Conservation (phyloP, 2,797 vertebrate genomes). For the Prunella strophiata region DNA sequence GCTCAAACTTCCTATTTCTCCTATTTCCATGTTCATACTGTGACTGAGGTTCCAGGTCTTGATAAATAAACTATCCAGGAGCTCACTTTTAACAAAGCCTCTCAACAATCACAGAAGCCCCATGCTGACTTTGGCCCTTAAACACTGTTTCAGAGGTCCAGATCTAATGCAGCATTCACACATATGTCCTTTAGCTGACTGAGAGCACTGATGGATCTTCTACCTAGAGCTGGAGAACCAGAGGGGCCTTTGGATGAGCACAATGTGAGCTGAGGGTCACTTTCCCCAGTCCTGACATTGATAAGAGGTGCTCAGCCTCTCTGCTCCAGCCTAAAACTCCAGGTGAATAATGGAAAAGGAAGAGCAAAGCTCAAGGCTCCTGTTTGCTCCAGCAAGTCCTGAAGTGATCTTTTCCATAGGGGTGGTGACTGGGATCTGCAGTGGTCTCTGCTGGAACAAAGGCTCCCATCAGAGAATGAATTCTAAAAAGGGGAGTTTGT, state of each 20-base stretch:
- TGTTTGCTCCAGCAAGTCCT: neutral
- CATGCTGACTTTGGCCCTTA: neutral
- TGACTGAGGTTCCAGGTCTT: neutral
- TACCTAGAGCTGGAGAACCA: neutral
- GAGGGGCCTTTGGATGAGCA: neutral
- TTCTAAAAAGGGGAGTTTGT: neutral
- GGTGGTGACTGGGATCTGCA: neutral
- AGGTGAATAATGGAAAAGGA: neutral
- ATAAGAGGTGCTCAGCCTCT: neutral
- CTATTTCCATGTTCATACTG: neutral
- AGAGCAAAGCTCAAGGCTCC: neutral
- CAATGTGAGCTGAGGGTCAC: neutral
- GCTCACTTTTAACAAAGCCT: neutral
- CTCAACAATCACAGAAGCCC: neutral
- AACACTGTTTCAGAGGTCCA: neutral
- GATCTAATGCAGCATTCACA: neutral
- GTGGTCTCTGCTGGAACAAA: neutral
- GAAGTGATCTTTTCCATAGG: neutral
- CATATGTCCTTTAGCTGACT: fast-evolving
- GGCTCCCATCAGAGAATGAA: fast-evolving
- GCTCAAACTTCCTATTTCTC: neutral
- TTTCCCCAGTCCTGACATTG: fast-evolving
- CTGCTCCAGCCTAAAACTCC: neutral
- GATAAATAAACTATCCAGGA: neutral
- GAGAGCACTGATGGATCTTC: neutral